Conservation (phyloP, 2,888 invertebrate genomes). For the Dynastes maya region DNA sequence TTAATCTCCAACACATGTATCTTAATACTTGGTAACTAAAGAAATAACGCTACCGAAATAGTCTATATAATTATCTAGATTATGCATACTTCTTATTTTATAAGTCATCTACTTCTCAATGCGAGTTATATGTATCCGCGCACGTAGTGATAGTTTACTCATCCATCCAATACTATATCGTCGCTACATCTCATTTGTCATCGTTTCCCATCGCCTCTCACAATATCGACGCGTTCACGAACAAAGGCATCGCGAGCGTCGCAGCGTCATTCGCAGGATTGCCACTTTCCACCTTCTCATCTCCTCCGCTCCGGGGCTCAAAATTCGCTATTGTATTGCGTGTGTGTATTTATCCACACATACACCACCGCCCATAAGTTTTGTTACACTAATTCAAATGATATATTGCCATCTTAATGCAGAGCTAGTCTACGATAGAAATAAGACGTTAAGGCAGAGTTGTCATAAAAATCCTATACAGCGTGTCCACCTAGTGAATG, state of each 20-base stretch:
- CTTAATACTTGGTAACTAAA: no score
- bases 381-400: not conserved
- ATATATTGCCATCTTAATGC: no score
- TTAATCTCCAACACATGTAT: no score
- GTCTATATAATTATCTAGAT: no score
- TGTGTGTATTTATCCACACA: not conserved
- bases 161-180: not conserved
- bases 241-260: conserved; percentile 36
- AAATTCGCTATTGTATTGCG: conserved; percentile 36
- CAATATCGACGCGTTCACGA: conserved; percentile 37
- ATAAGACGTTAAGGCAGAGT: no score
- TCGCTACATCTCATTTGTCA: conserved; percentile 28
- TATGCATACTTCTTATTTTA: no score
- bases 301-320: not conserved
- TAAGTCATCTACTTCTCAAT: no score
- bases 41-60: no score
- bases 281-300: conserved; percentile 30
- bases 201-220: conserved; percentile 22
- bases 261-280: conserved; percentile 44
- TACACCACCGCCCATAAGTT: not conserved
- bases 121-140: not conserved
- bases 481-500: no score
- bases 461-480: no score
- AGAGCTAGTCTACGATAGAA: no score
- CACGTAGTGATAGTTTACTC: not conserved